Percentiles rank a stretch among this genome's conserved stretches.
These are phyloP conservation scores for Drosophila orena DNA, from an alignment of 1,140 invertebrate species.

Conservation along the genomic window DNA sequence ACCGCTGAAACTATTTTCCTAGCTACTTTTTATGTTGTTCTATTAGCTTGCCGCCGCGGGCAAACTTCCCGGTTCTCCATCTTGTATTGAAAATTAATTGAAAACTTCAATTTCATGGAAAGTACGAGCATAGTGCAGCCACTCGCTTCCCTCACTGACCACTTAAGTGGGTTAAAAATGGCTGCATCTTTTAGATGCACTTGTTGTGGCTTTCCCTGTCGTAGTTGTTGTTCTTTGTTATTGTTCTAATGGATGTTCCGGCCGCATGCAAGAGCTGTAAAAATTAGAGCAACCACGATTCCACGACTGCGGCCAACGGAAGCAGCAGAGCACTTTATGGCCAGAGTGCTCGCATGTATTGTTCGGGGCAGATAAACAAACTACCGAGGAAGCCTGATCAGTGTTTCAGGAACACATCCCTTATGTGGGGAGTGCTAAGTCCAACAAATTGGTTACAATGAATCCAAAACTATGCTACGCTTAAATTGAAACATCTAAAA, in stretches of 20 bases:
- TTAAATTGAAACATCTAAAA: not conserved
- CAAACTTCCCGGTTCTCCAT: constrained; percentile 26
- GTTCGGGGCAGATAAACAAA: not conserved
- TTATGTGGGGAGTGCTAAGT: not conserved
- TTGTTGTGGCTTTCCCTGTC: constrained; percentile 41
- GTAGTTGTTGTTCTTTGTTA: constrained; percentile 6
- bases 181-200: constrained; percentile 64
- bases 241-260: constrained; percentile 71
- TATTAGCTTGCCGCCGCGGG: constrained; percentile 36
- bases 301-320: constrained; percentile 38
- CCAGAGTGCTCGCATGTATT: constrained; percentile 22
- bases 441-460: not conserved
- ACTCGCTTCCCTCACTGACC: constrained; percentile 39
- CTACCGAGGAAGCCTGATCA: not conserved
- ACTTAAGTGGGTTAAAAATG: constrained; percentile 77
- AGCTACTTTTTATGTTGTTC: constrained; percentile 45
- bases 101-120: constrained; percentile 71
- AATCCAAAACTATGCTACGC: not conserved
- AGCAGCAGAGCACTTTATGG: constrained; percentile 37
- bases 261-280: constrained; percentile 62
- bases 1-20: constrained; percentile 57
- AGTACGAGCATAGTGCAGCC: constrained; percentile 33
- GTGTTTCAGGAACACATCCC: not conserved
- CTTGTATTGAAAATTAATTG: constrained; percentile 77
- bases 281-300: constrained; percentile 59